Base-by-base conservation (phyloP, 2,113 vertebrate species). In the Varanus komodoensis region DNA sequence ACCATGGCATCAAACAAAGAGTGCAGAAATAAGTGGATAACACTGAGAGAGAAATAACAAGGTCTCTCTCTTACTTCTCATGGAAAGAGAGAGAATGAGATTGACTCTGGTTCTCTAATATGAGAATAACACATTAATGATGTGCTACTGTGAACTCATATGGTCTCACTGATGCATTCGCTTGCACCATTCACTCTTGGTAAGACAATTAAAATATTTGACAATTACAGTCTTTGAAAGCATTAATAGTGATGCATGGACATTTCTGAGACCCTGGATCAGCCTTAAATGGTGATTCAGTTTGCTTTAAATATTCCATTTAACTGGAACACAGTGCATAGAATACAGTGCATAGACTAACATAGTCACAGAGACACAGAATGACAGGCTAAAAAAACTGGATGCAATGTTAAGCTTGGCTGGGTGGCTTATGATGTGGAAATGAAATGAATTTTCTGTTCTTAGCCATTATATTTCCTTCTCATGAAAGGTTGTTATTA, bases 401-500 rank as follows among this genome's bases (percentile, higher is more conserved):
- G 52, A 3, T 7, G 14, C 50, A 67, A 71, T 75, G 61, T 73
- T n/a, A 89, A 74, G 17, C 27, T 52, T 86, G 69, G 75, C 15
- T 61, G 85, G n/a, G 15, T 82, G 83, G 29, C 68, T 83, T 77
- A 79, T 84, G n/a, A 52, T 77, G 38, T 9, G 61, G 32, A 52
- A 88, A 34, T 19, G 4, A 91, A 94, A 92, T 27, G 64, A 85
- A 93, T 71, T 82, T 29, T 27, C 52, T 67, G 38, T 21, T 29
- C 75, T 34, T 84, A 77, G 44, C 77, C 6, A 68, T 7, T 12
- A 50, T 77, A 9, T 14, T 34, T 57, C 52, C n/a, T 87, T 50
- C 50, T 1, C 0, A 64, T 8, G n/a, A 17, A 34, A 87, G 75
- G 9, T 1, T 82, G 9, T 71, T 84, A 23, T 73, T 25, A 9